Conservation (phyloP, 2,113 vertebrate species). For the Penelope pileata region DNA sequence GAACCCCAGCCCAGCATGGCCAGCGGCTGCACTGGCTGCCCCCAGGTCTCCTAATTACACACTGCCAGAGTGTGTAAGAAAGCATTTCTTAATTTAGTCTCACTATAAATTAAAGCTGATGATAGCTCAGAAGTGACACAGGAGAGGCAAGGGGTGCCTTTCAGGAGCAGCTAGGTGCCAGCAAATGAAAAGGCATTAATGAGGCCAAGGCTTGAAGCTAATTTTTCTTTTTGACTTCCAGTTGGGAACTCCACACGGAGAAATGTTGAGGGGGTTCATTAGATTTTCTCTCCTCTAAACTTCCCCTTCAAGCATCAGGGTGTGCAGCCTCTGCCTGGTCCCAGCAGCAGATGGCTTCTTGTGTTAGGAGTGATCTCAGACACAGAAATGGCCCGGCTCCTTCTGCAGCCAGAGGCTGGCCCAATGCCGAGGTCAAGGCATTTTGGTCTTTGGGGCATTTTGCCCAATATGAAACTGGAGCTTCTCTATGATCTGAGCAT, state of each 20-base stretch:
- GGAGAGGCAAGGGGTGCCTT: constrained; percentile 21
- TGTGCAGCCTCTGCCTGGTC: too few relatives aligned
- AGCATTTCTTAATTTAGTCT: neutral
- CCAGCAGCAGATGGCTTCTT: neutral
- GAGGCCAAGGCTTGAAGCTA: neutral
- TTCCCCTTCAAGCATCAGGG: neutral
- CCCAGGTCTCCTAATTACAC: neutral
- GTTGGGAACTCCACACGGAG: neutral
- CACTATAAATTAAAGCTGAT: neutral
- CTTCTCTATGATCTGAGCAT: neutral
- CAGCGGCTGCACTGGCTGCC: fast-evolving
- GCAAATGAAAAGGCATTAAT: neutral
- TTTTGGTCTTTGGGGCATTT: neutral
- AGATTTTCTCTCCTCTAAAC: neutral
- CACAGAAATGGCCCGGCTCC: neutral
- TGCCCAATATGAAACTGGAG: neutral
- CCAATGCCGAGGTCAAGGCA: neutral
- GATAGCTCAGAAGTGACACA: constrained; percentile 21
- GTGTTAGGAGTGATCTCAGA: neutral
- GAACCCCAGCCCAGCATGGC: neutral
- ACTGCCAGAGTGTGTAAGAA: neutral
- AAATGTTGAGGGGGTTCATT: neutral
- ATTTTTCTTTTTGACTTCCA: neutral
- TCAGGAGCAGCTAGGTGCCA: neutral
- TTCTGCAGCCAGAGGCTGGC: neutral